These are phyloP conservation scores for Lagocephalus sceleratus DNA, from an alignment of 2,797 vertebrate genomes.

Conservation along the genomic window DNA sequence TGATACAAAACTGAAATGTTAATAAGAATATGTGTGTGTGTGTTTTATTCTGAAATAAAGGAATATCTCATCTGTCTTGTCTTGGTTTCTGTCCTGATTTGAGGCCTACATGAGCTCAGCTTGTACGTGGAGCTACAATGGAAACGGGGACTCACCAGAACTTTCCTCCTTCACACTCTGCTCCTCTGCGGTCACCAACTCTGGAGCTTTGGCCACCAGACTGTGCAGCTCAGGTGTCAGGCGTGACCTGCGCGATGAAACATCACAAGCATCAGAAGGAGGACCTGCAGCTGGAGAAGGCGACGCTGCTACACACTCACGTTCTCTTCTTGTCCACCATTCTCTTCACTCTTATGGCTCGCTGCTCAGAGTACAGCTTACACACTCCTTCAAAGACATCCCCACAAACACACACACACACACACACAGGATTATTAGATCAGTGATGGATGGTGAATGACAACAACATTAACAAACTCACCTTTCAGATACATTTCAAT, in stretches of 20 bases:
- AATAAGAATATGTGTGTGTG: too few relatives aligned
- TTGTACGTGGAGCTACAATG: conserved; percentile 2
- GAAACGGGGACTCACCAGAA: conserved; percentile 69
- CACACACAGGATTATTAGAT: too few relatives aligned
- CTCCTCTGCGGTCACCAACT: conserved; percentile 72
- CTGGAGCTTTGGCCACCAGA: conserved; percentile 60
- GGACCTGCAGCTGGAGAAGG: neutral
- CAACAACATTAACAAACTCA: conserved; percentile 50
- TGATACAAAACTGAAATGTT: too few relatives aligned
- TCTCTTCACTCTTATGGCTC: conserved; percentile 91
- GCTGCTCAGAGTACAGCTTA: conserved; percentile 95
- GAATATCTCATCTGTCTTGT: too few relatives aligned
- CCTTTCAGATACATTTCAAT: conserved; percentile 90
- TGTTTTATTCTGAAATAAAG: too few relatives aligned
- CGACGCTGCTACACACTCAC: conserved; percentile 75
- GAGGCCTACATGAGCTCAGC: neutral
- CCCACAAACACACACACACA: neutral
- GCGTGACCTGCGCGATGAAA: conserved; percentile 84
- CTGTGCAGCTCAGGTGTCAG: conserved; percentile 84
- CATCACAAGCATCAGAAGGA: neutral
- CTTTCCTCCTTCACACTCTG: conserved; percentile 74
- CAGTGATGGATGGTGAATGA: neutral
- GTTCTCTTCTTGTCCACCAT: conserved; percentile 95
- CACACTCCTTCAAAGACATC: conserved; percentile 82
- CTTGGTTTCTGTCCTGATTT: too few relatives aligned